Percentiles rank a stretch among this genome's conserved stretches.
Evolutionary conservation across 2,888 invertebrate species (phyloP).

Genomic region (Troglohyphantes excavatus): DNA sequence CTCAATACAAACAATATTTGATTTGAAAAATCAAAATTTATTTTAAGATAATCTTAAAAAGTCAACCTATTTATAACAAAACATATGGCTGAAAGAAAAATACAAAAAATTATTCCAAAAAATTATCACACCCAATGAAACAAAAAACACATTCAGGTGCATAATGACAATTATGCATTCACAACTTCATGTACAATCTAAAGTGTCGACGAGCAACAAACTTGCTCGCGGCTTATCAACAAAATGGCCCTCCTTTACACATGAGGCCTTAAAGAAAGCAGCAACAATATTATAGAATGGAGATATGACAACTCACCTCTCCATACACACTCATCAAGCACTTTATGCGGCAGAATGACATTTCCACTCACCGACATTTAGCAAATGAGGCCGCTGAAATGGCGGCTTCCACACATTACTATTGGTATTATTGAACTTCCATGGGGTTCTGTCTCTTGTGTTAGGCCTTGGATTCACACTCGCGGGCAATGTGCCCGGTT

Average conservation of each 20-base stretch:
- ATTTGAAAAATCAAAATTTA: background rate
- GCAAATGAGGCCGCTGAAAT: slow-evolving; percentile 75
- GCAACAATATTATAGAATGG: slow-evolving; percentile 63
- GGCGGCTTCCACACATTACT: slow-evolving; percentile 80
- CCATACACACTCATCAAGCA: slow-evolving; percentile 73
- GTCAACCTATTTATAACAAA: background rate
- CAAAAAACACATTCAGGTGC: slow-evolving; percentile 61
- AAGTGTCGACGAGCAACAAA: slow-evolving; percentile 51
- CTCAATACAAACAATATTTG: too few species aligned
- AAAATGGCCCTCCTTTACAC: slow-evolving; percentile 45
- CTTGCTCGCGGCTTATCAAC: slow-evolving; percentile 47
- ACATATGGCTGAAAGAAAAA: background rate
- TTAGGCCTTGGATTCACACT: slow-evolving; percentile 81
- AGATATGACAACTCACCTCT: slow-evolving; percentile 73
- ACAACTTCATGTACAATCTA: slow-evolving; percentile 67
- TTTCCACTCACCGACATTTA: slow-evolving; percentile 61
- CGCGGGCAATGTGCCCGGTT: slow-evolving; percentile 83
- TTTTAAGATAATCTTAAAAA: background rate
- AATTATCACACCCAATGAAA: slow-evolving; percentile 26
- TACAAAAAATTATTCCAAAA: background rate
- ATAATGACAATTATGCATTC: slow-evolving; percentile 37
- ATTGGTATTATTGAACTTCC: slow-evolving; percentile 56
- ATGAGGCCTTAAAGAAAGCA: slow-evolving; percentile 73
- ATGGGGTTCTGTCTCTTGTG: slow-evolving; percentile 50
- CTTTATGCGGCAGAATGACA: slow-evolving; percentile 71